These are phyloP conservation scores for Argyra leucocephala DNA, from an alignment of 2,888 invertebrate genomes.

Conservation along the genomic window DNA sequence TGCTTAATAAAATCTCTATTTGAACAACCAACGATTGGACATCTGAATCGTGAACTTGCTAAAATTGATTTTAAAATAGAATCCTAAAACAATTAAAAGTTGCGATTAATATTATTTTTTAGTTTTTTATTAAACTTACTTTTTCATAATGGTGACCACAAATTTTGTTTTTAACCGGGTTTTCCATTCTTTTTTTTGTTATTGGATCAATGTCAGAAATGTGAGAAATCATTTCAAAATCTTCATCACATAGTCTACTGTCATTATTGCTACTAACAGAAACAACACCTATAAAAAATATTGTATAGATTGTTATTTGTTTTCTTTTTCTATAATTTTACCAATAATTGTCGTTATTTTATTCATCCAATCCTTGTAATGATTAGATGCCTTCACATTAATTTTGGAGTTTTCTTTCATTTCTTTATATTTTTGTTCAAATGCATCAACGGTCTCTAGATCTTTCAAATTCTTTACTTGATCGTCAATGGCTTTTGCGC, in stretches of 20 bases:
- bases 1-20: constrained; percentile 40
- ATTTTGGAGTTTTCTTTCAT: constrained; percentile 12
- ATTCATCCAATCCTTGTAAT: constrained; percentile 13
- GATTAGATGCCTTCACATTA: constrained; percentile 18
- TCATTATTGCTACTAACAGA: background rate
- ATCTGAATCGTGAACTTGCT: constrained; percentile 20
- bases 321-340: background rate
- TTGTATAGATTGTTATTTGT: background rate
- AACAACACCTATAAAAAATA: background rate
- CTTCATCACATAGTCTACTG: constrained; percentile 24
- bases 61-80: background rate
- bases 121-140: constrained; percentile 26
- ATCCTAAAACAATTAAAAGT: background rate
- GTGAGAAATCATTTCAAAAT: constrained; percentile 29
- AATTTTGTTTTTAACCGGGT: constrained; percentile 46
- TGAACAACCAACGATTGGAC: constrained; percentile 46
- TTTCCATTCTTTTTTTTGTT: constrained; percentile 45
- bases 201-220: constrained; percentile 46
- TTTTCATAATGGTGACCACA: constrained; percentile 48
- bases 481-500: constrained; percentile 21
- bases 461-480: constrained; percentile 23
- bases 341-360: background rate
- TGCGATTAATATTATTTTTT: background rate
- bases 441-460: constrained; percentile 19
- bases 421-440: constrained; percentile 19